Conservation (phyloP, 2,113 vertebrate genomes). For the Hucho hucho region DNA sequence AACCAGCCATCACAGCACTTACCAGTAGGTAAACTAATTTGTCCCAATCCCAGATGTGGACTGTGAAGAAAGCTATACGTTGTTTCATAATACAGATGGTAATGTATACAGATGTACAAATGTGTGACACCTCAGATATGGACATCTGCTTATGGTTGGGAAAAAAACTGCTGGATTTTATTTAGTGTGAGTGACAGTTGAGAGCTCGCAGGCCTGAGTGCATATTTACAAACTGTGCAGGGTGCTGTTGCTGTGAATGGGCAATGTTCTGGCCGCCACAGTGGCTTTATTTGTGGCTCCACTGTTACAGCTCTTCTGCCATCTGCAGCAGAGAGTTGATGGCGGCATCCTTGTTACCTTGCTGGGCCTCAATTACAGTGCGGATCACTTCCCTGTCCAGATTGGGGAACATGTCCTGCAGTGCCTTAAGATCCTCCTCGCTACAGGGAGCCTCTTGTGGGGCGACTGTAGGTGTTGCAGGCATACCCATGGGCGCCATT, state of each 20-base stretch:
- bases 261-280: conserved; percentile 8
- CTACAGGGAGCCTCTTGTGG: conserved; percentile 75
- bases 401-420: conserved; percentile 98
- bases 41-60: neutral
- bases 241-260: neutral
- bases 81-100: neutral
- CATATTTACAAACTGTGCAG: conserved; percentile 5
- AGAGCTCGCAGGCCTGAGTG: conserved; percentile 8
- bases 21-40: conserved; percentile 7
- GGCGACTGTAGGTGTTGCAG: conserved; percentile 66
- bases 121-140: neutral
- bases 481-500: conserved; percentile 84
- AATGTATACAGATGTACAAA: neutral
- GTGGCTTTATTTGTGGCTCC: neutral
- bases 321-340: conserved; percentile 98
- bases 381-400: conserved; percentile 92
- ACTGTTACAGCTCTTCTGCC: conserved; percentile 87
- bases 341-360: conserved; percentile 89
- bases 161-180: neutral
- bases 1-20: conserved; percentile 3
- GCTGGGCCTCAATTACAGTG: conserved; percentile 92
- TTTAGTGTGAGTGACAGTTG: neutral
- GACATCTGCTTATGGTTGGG: neutral
- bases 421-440: conserved; percentile 89
- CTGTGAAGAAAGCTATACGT: neutral